phyloP scores from a whole-genome alignment of 2,797 vertebrate species.

The Harpagifer antarcticus region DNA sequence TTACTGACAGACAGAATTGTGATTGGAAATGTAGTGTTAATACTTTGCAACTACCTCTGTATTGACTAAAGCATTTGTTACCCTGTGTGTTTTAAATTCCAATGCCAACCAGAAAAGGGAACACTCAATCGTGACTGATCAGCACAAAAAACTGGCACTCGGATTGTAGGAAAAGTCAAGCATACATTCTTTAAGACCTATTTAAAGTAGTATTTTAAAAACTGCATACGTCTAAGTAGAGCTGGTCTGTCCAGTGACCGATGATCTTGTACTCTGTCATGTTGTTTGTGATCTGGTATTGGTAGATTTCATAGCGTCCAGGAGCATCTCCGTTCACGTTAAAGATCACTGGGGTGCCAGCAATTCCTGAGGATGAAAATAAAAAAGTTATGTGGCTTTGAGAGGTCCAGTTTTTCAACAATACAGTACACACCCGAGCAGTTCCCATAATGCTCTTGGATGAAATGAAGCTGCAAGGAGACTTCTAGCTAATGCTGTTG shows the following conservation, averaged over 20 bases:
- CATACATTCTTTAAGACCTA: background rate
- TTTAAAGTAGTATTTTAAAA: constrained; percentile 5
- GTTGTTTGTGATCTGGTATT: constrained; percentile 92
- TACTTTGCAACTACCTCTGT: background rate
- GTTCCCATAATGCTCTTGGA: constrained; percentile 30
- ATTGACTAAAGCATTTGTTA: background rate
- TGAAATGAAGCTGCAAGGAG: constrained; percentile 46
- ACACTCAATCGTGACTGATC: background rate
- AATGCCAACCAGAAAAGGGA: constrained; percentile 8
- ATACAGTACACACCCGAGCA: constrained; percentile 7
- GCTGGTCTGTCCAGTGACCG: constrained; percentile 93
- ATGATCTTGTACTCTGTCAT: constrained; percentile 93
- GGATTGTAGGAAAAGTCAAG: background rate
- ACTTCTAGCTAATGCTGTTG: constrained; percentile 41
- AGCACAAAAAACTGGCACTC: background rate
- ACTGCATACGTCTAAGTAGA: constrained; percentile 89
- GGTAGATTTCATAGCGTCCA: constrained; percentile 96
- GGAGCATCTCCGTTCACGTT: constrained; percentile 95
- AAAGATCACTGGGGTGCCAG: constrained; percentile 93
- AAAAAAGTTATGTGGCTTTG: background rate
- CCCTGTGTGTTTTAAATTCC: constrained; percentile 12
- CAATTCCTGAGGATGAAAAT: constrained; percentile 86
- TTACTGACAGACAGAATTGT: background rate
- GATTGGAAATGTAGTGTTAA: constrained; percentile 15
- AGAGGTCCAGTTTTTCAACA: background rate